Percentiles rank a stretch among this genome's conserved stretches.
Evolutionary conservation across 2,888 invertebrate genomes (phyloP).

Genomic region (Gasteruption jaculator): DNA sequence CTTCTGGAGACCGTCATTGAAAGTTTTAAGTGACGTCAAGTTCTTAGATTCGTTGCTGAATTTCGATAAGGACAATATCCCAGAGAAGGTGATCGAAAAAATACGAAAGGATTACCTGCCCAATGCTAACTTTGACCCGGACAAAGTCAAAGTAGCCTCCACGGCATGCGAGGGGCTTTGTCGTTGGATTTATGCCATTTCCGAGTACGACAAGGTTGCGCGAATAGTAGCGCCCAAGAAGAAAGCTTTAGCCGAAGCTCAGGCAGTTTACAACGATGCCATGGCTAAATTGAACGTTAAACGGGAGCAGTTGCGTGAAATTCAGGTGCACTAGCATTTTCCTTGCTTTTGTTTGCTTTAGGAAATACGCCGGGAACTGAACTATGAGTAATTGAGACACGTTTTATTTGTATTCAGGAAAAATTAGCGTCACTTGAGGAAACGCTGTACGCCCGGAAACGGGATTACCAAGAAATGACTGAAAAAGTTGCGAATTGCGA

Average conservation of each 20-base stretch:
- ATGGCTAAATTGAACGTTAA: constrained; percentile 76
- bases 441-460: constrained; percentile 63
- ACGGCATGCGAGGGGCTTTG: constrained; percentile 88
- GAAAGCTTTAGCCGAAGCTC: constrained; percentile 81
- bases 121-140: constrained; percentile 87
- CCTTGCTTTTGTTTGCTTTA: no score
- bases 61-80: constrained; percentile 93
- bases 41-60: constrained; percentile 83
- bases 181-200: constrained; percentile 93
- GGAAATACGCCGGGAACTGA: neutral
- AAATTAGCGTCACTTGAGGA: constrained; percentile 71
- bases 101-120: constrained; percentile 74
- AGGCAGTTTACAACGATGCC: constrained; percentile 70
- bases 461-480: constrained; percentile 69
- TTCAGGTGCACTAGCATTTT: no score
- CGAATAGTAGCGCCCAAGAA: constrained; percentile 92
- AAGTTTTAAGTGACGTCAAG: constrained; percentile 83
- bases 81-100: constrained; percentile 76
- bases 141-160: constrained; percentile 82
- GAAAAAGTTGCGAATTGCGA: constrained; percentile 84
- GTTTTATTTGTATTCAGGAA: constrained; percentile 39
- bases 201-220: constrained; percentile 91
- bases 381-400: constrained; percentile 15
- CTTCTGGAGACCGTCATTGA: constrained; percentile 89
- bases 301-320: constrained; percentile 69